Evolutionary conservation across 2,888 invertebrate species (phyloP).

Genomic region (Abscondita cerata): DNA sequence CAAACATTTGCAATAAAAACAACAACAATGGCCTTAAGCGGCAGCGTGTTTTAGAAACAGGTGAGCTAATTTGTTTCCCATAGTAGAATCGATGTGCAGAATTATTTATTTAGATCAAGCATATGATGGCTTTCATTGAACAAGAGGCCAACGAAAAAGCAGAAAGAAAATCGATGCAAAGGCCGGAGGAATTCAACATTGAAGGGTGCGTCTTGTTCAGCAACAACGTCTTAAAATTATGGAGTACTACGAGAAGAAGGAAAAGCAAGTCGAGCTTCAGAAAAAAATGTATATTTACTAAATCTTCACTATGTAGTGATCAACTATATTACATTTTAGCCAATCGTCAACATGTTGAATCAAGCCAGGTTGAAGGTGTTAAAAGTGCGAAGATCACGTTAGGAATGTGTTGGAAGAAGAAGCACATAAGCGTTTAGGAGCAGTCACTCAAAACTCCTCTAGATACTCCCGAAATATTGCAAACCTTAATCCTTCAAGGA

Average conservation of each 20-base stretch:
- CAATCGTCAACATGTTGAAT: conserved; percentile 98
- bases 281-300: conserved; percentile 89
- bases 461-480: conserved; percentile 82
- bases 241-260: conserved; percentile 99
- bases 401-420: conserved; percentile 91
- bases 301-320: not conserved
- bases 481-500: conserved; percentile 86
- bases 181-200: conserved; percentile 99
- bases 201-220: conserved; percentile 98
- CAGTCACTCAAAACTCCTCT: conserved; percentile 71
- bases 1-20: conserved; percentile 11
- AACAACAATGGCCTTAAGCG: conserved; percentile 90
- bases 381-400: conserved; percentile 96
- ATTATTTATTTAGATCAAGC: conserved; percentile 86
- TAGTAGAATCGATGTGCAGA: conserved; percentile 11
- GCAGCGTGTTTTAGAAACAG: conserved; percentile 98
- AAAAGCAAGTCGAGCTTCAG: conserved; percentile 98
- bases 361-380: conserved; percentile 95
- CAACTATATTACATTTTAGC: conserved; percentile 63
- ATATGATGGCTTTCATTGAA: conserved; percentile 99
- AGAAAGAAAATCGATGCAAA: conserved; percentile 99
- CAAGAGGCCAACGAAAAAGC: conserved; percentile 99
- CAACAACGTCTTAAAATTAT: conserved; percentile 99
- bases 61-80: conserved; percentile 65
- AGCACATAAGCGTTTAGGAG: conserved; percentile 84